Evolutionary conservation across 2,797 vertebrate genomes (phyloP).

Genomic region (Gymnothorax reevesii): DNA sequence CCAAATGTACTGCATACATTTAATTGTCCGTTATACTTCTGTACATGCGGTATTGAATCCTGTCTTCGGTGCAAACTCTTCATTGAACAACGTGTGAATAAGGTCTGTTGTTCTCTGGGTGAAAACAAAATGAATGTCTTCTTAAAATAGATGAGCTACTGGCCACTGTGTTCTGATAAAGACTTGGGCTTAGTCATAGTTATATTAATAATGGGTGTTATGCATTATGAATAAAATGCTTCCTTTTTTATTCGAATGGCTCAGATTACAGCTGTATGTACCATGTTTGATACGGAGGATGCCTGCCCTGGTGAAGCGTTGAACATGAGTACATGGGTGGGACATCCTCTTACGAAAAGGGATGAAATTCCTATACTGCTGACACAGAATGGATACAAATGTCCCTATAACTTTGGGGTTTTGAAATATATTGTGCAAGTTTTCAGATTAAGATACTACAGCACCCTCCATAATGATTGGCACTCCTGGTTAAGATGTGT

Average conservation of each 20-base stretch:
- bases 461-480: too few relatives aligned
- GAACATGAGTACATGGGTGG: too few relatives aligned
- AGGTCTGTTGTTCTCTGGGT: not conserved
- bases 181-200: not conserved
- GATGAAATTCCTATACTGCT: too few relatives aligned
- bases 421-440: too few relatives aligned
- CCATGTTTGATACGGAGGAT: not conserved
- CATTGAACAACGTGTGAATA: not conserved
- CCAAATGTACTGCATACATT: not conserved
- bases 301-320: not conserved
- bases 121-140: not conserved
- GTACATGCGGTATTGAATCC: not conserved
- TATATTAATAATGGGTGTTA: not conserved
- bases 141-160: too few relatives aligned
- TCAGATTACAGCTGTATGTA: not conserved
- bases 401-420: too few relatives aligned
- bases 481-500: too few relatives aligned
- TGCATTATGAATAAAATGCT: not conserved
- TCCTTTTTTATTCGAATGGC: not conserved
- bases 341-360: too few relatives aligned
- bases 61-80: not conserved
- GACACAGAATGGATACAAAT: too few relatives aligned
- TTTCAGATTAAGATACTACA: too few relatives aligned
- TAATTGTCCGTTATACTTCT: not conserved
- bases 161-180: not conserved